Conservation (phyloP, 2,113 vertebrate genomes). For the Pangasianodon hypophthalmus region DNA sequence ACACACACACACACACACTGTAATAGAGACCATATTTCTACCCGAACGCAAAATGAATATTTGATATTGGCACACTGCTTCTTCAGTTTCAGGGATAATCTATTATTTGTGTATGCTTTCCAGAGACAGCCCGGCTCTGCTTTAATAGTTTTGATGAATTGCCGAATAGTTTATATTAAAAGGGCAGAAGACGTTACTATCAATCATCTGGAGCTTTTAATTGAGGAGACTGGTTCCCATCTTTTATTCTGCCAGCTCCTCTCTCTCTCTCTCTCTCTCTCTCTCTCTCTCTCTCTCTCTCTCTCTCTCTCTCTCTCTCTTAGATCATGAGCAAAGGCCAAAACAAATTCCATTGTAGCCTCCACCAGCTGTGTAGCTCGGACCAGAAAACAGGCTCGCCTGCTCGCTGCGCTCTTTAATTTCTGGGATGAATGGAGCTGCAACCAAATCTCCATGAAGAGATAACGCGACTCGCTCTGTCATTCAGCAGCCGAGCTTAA, state of each 20-base stretch:
- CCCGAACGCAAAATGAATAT: conserved; percentile 55
- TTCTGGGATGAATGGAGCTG: conserved; percentile 28
- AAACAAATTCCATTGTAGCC: conserved; percentile 32
- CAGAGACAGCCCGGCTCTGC: conserved; percentile 62
- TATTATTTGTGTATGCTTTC: conserved; percentile 66
- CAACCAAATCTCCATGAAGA: conserved; percentile 24
- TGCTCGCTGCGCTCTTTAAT: conserved; percentile 35
- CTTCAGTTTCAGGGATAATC: conserved; percentile 60
- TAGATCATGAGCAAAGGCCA: conserved; percentile 28
- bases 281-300: background rate
- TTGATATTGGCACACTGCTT: conserved; percentile 61
- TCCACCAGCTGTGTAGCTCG: conserved; percentile 28
- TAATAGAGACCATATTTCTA: conserved; percentile 55
- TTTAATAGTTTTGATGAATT: conserved; percentile 65
- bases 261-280: conserved; percentile 6
- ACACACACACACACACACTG: background rate
- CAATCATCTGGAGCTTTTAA: conserved; percentile 71
- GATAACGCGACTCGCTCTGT: conserved; percentile 8
- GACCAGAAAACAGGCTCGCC: conserved; percentile 21
- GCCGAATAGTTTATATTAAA: conserved; percentile 61
- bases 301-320: background rate
- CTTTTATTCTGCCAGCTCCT: conserved; percentile 49
- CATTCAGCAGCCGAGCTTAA: conserved; percentile 5
- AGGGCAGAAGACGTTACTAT: conserved; percentile 71
- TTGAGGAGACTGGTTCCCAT: conserved; percentile 56